Base-by-base conservation (phyloP, 2,113 vertebrate genomes). In the Dasypus novemcinctus region DNA sequence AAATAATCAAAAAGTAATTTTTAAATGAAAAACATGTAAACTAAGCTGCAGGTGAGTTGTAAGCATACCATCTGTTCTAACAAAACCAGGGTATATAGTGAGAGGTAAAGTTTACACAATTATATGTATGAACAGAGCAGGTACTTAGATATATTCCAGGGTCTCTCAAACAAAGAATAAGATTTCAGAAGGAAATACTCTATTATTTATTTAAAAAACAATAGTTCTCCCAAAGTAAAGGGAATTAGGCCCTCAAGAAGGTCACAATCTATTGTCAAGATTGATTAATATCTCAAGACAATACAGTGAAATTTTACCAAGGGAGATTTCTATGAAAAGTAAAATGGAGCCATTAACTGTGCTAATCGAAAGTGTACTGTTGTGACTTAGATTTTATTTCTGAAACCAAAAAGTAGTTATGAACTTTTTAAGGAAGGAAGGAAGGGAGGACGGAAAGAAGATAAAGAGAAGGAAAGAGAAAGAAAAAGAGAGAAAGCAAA, bases 21-120 rank as follows among this genome's bases (percentile, higher is more conserved):
- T 63, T 87, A 43, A 31, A 68, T 79, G 64, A 87, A 87, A 66
- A 66, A 93, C 95, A 91, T 49, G n/a, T 49, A 84, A 81, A 75
- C 20, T 17, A 86, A 86, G 31, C 27, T 91, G 23, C 93, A 91
- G 82, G 69, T 96, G 41, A 86, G 52, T 66, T 89, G n/a, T 74
- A 81, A 69, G 23, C 74, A 92, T 92, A 84, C 76, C 68, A 88
- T 93, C 75, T 86, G 79, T 33, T 81, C 52, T 93, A 52, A 20
- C 94, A 86, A 93, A 96, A 83, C 29, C 12, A 52, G 13, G 57
- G 20, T 11, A 63, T 29, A 63, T 69, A 91, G 25, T 59, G 38
- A 92, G 84, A 86, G 78, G 63, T 61, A 83, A 83, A 64, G 9
- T 18, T 93, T 90, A 29, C 0, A 89, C 13, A 12, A 61, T 91